Evolutionary conservation across 1,140 invertebrate genomes (phyloP).

Genomic region (Pemphigus obesinymphae): DNA sequence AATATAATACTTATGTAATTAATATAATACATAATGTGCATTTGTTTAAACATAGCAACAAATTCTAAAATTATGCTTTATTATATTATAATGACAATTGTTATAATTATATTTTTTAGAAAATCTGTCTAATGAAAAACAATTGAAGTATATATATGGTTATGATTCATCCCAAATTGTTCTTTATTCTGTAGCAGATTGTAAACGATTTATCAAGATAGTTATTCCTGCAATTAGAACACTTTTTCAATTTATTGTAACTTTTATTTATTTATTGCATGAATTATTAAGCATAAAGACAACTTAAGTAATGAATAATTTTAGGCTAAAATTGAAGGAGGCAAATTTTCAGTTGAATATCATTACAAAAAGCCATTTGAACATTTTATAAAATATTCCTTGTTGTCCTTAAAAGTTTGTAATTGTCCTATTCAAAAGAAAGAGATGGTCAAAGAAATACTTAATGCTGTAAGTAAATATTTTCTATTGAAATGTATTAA

Average conservation of each 20-base stretch:
- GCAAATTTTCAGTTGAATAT: not conserved
- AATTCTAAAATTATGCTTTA: not conserved
- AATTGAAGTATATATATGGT: slow-evolving; percentile 6
- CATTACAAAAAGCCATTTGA: not conserved
- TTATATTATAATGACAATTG: too few relatives aligned
- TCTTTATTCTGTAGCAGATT: not conserved
- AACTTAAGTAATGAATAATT: not conserved
- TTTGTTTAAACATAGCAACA: too few relatives aligned
- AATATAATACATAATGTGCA: too few relatives aligned
- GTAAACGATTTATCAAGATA: slow-evolving; percentile 1
- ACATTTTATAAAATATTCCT: not conserved
- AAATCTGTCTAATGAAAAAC: not conserved
- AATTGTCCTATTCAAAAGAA: not conserved
- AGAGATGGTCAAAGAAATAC: slow-evolving; percentile 23
- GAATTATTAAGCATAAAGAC: not conserved
- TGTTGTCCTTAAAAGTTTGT: slow-evolving; percentile 16
- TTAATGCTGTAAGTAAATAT: not conserved
- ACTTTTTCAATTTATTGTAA: slow-evolving; percentile 32
- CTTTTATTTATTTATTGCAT: not conserved
- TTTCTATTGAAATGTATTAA: too few relatives aligned
- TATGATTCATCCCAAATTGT: slow-evolving; percentile 28
- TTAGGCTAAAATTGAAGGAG: slow-evolving; percentile 31
- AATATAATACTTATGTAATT: too few relatives aligned
- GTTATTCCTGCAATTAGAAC: slow-evolving; percentile 22
- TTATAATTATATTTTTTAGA: slow-evolving; percentile 15